These are phyloP conservation scores for Antheraea mylitta DNA, from an alignment of 1,140 invertebrate species.

Conservation along the genomic window DNA sequence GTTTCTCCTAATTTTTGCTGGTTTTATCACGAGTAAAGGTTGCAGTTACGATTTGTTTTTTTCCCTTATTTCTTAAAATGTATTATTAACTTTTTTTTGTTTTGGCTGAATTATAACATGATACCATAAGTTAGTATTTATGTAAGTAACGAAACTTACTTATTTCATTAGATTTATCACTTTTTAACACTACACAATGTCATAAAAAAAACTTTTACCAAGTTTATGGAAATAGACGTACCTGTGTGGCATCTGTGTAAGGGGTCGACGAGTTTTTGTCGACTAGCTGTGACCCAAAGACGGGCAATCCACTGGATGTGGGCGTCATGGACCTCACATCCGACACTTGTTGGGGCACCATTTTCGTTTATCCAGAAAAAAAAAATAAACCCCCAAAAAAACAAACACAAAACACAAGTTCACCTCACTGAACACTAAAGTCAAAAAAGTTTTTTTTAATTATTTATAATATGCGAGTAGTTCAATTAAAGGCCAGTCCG, in stretches of 20 bases:
- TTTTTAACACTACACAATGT: neutral
- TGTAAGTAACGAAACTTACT: neutral
- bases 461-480: neutral
- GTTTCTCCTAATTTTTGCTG: too few relatives aligned
- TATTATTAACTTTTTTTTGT: too few relatives aligned
- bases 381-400: conserved; percentile 45
- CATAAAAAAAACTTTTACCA: neutral
- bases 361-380: conserved; percentile 66
- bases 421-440: conserved; percentile 67
- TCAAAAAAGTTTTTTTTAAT: neutral
- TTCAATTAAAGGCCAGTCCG: conserved; percentile 51
- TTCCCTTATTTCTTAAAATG: too few relatives aligned
- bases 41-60: too few relatives aligned
- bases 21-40: too few relatives aligned
- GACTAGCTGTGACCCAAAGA: conserved; percentile 92
- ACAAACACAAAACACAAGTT: conserved; percentile 46
- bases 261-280: conserved; percentile 95
- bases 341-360: conserved; percentile 78
- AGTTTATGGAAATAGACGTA: conserved; percentile 73
- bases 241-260: conserved; percentile 97
- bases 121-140: neutral
- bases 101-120: too few relatives aligned
- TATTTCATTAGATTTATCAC: neutral
- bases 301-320: conserved; percentile 68
- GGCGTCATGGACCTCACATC: conserved; percentile 73